A percentile compares a stretch with the other conserved stretches of the same genome.
These are phyloP conservation scores for Brachirus orientalis DNA, from an alignment of 2,113 vertebrate genomes.

Conservation along the genomic window DNA sequence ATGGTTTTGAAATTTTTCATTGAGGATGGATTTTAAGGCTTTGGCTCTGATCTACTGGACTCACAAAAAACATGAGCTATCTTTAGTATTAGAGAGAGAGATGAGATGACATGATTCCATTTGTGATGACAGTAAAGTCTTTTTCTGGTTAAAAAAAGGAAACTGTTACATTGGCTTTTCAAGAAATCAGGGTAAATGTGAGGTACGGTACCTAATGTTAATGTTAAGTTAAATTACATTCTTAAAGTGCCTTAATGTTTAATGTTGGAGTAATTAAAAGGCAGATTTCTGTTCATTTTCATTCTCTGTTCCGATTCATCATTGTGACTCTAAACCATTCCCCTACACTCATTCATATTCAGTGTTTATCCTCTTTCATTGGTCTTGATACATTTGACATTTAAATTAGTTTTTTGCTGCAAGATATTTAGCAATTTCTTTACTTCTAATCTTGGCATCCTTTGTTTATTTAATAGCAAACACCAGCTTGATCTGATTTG, in stretches of 20 bases:
- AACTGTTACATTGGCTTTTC: background rate
- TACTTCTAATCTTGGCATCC: background rate
- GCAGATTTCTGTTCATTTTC: conserved; percentile 26
- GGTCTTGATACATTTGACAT: conserved; percentile 15
- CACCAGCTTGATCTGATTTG: conserved; percentile 20
- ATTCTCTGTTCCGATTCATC: conserved; percentile 22
- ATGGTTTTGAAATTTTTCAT: too few species aligned
- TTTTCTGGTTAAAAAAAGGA: too few species aligned
- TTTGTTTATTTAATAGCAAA: conserved; percentile 17
- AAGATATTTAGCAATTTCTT: conserved; percentile 38
- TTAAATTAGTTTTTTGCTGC: conserved; percentile 10
- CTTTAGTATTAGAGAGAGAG: too few species aligned
- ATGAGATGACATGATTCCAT: too few species aligned
- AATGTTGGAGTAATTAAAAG: conserved; percentile 20
- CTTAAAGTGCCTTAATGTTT: too few species aligned
- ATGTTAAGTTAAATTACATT: too few species aligned
- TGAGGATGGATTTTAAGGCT: too few species aligned
- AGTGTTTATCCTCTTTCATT: conserved; percentile 33
- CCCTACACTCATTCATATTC: conserved; percentile 44
- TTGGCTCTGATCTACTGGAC: too few species aligned
- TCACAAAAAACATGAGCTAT: too few species aligned
- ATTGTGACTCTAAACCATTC: conserved; percentile 9
- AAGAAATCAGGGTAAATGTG: conserved; percentile 4
- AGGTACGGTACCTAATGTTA: background rate
- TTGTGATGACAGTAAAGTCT: too few species aligned